These are phyloP conservation scores for Dinomys branickii DNA, from an alignment of 2,113 vertebrate genomes.

Conservation along the genomic window DNA sequence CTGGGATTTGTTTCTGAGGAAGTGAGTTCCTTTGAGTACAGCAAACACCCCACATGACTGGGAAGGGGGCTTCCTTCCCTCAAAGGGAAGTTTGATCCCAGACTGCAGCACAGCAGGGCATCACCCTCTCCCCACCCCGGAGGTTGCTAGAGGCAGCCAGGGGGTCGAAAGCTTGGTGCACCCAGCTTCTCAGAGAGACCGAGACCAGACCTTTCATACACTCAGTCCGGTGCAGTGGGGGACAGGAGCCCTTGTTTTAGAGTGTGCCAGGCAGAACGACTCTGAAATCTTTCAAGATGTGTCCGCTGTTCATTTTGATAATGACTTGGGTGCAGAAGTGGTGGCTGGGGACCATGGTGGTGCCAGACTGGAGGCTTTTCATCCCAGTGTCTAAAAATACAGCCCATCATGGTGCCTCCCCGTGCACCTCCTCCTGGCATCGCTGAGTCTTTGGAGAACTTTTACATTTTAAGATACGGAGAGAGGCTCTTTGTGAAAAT, in stretches of 20 bases:
- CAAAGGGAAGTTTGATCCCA: neutral
- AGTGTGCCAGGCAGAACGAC: conserved; percentile 44
- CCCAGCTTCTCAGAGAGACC: neutral
- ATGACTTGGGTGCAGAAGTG: conserved; percentile 1
- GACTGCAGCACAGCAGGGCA: too few relatives aligned
- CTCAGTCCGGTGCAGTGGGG: neutral
- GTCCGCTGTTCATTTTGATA: conserved; percentile 47
- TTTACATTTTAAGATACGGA: neutral
- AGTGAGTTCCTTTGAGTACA: neutral
- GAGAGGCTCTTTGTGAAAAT: conserved; percentile 4
- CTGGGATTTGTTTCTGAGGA: conserved; percentile 18
- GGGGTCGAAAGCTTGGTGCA: neutral
- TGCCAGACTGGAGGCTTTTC: conserved; percentile 27
- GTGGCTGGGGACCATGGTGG: conserved; percentile 25
- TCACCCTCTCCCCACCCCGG: neutral
- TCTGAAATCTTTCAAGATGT: neutral
- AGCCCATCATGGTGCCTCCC: accelerated
- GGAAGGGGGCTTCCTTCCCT: neutral
- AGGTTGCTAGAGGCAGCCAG: neutral
- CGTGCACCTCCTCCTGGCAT: neutral
- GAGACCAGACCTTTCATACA: neutral
- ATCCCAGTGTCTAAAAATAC: conserved; percentile 57
- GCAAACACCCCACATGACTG: neutral
- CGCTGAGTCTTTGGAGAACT: neutral
- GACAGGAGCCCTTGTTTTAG: conserved; percentile 15